phyloP scores from a whole-genome alignment of 1,140 invertebrate genomes.

The Lycorma delicatula region DNA sequence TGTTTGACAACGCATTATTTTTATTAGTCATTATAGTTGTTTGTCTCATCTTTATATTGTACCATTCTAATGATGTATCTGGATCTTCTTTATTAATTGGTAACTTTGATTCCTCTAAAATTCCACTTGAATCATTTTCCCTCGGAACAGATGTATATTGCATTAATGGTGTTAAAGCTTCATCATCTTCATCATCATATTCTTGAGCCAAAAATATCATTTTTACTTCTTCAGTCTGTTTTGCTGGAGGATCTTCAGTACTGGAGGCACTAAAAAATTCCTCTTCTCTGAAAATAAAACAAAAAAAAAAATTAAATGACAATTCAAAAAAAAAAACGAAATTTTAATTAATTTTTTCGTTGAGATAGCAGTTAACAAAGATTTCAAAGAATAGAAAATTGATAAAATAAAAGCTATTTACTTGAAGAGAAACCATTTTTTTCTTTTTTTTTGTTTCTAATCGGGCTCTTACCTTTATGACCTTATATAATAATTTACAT shows the following conservation, averaged over 20 bases:
- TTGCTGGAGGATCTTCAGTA: conserved; percentile 16
- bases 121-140: background rate
- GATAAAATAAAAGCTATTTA: no score
- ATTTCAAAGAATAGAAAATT: no score
- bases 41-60: conserved; percentile 26
- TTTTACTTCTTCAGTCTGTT: conserved; percentile 19
- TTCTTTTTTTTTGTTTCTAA: no score
- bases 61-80: conserved; percentile 24
- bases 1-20: conserved; percentile 16
- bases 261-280: conserved; percentile 27
- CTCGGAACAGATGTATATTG: conserved; percentile 19
- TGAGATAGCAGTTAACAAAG: no score
- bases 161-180: conserved; percentile 11
- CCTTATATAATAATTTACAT: no score
- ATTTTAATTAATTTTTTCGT: no score
- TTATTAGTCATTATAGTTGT: conserved; percentile 8
- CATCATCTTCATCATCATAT: conserved; percentile 25
- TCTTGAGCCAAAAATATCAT: conserved; percentile 19
- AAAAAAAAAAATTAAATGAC: background rate
- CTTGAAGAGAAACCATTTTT: no score
- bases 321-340: background rate
- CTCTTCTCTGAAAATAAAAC: conserved; percentile 19
- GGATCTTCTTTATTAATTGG: background rate
- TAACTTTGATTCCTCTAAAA: conserved; percentile 15
- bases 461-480: no score